phyloP scores from a whole-genome alignment of 2,797 vertebrate species.

The Myotis planiceps region DNA sequence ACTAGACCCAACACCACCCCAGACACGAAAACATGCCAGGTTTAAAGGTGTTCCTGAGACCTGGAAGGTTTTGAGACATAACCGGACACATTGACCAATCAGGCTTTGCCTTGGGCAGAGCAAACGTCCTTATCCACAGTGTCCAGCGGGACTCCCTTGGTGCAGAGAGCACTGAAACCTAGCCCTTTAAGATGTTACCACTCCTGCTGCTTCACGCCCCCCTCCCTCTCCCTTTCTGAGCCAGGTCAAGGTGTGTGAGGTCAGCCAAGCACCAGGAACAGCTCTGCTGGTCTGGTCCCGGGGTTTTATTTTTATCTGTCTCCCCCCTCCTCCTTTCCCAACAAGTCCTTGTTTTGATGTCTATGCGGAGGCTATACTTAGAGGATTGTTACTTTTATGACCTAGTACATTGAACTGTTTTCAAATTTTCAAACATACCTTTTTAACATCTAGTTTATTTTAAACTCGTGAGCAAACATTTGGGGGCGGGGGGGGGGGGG shows the following conservation, averaged over 20 bases:
- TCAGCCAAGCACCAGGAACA: neutral
- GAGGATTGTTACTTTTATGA: neutral
- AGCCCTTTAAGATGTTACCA: neutral
- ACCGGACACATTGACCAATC: neutral
- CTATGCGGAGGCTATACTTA: neutral
- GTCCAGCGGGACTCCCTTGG: neutral
- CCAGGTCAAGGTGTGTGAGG: neutral
- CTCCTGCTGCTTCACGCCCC: neutral
- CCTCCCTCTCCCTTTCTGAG: neutral
- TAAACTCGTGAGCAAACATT: neutral
- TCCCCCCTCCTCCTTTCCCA: neutral
- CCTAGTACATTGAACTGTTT: neutral
- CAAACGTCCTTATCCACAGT: neutral
- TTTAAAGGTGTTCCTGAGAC: neutral
- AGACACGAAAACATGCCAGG: neutral
- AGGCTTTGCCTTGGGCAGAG: neutral
- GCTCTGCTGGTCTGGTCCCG: neutral
- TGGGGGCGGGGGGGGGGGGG: too few relatives aligned
- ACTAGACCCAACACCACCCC: neutral
- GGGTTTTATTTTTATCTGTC: conserved; percentile 6
- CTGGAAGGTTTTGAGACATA: neutral
- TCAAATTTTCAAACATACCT: neutral
- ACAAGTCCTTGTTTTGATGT: neutral
- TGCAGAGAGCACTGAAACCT: neutral
- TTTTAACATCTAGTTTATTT: conserved; percentile 14